phyloP scores from a whole-genome alignment of 1,140 invertebrate species.

The Neodiprion fabricii region DNA sequence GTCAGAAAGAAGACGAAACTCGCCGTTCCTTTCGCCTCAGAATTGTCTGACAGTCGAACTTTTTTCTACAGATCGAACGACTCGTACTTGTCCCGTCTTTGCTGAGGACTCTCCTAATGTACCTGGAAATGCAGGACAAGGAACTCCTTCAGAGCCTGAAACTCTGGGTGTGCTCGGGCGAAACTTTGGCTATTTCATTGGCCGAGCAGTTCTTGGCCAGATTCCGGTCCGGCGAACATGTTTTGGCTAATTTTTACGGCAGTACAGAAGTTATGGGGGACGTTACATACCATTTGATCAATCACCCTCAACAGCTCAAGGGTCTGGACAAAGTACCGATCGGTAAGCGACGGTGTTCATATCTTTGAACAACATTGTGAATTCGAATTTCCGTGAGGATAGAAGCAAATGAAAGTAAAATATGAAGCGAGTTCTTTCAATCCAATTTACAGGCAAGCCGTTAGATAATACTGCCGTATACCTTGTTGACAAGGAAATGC shows the following conservation, averaged over 20 bases:
- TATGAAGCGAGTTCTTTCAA: too few species aligned
- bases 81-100: constrained; percentile 85
- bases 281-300: constrained; percentile 72
- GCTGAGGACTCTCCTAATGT: constrained; percentile 78
- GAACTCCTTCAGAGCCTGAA: constrained; percentile 66
- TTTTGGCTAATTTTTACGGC: constrained; percentile 86
- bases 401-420: too few species aligned
- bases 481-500: constrained; percentile 74
- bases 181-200: constrained; percentile 71
- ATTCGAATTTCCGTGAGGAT: too few species aligned
- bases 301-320: constrained; percentile 63
- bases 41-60: too few species aligned
- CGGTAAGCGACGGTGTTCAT: constrained; percentile 62
- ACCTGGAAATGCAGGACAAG: constrained; percentile 57
- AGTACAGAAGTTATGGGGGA: constrained; percentile 89
- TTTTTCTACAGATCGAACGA: constrained; percentile 68
- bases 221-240: constrained; percentile 67
- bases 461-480: constrained; percentile 82
- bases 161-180: constrained; percentile 85
- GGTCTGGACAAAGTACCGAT: constrained; percentile 77
- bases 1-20: too few species aligned
- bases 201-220: constrained; percentile 76
- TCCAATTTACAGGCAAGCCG: constrained; percentile 64
- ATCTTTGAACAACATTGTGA: background rate
- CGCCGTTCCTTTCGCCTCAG: too few species aligned